Conservation (phyloP, 2,797 vertebrate genomes). For the Darevskia mixta region DNA sequence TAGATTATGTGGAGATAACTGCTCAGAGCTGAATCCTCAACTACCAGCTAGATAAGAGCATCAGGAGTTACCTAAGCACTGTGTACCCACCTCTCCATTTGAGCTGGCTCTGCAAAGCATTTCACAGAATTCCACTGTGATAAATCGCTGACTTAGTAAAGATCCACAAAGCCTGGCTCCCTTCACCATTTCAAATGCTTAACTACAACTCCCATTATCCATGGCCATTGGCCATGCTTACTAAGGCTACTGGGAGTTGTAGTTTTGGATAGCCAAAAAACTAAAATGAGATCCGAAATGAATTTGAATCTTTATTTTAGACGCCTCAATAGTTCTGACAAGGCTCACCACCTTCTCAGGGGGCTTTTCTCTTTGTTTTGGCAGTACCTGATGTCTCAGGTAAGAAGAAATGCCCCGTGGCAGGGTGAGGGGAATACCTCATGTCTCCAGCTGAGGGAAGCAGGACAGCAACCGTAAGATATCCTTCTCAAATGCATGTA, state of each 20-base stretch:
- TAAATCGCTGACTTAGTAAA: neutral
- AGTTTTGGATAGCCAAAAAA: neutral
- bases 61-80: too few species aligned
- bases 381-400: neutral
- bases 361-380: neutral
- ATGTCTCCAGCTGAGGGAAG: neutral
- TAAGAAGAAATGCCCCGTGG: neutral
- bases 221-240: neutral
- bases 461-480: neutral
- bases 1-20: conserved; percentile 39
- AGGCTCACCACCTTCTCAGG: neutral
- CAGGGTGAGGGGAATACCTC: neutral
- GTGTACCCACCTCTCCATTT: neutral
- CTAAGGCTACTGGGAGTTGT: neutral
- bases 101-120: neutral
- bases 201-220: neutral
- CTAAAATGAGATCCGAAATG: neutral
- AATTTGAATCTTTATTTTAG: neutral
- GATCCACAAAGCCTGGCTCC: neutral
- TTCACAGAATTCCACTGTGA: neutral
- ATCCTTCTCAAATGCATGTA: neutral
- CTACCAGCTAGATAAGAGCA: neutral
- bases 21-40: conserved; percentile 1
- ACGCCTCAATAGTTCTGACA: neutral
- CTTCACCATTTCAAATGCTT: neutral